Evolutionary conservation across 2,888 invertebrate genomes (phyloP), one percentile per base, ranked within the genome.

Genomic region (Adelphocoris suturalis): DNA sequence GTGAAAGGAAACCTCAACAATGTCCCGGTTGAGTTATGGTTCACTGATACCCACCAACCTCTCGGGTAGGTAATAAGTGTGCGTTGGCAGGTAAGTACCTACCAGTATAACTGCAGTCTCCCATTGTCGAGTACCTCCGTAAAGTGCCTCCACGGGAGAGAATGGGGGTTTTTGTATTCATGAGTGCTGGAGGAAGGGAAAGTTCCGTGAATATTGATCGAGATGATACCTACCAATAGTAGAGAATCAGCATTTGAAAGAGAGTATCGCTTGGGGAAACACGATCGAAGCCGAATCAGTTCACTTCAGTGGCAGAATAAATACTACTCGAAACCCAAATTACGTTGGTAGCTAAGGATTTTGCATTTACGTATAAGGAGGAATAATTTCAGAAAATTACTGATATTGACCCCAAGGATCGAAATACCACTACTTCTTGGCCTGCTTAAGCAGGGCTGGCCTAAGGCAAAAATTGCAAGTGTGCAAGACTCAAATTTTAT

Each of bases 1-100:
- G 68, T 68, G 68, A 68, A 68, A 68, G 68, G 68, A 68, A n/a
- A n/a, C 52, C 52, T 13, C 19, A 68, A 68, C 68, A 68, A 68
- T 68, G 68, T 68, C 23, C 23, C 68, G 23, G 23, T 68, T 23
- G 61, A 68, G 68, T 68, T 68, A 68, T 16, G 52, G 5, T 16
- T 52, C 52, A 52, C 52, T 52, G 52, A 16, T 52, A 52, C 52
- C 52, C 16, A 37, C 3, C 57, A 57, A n/a, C 57, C 16, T 57
- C 57, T 57, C 57, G 16, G 57, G 0, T 57, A n/a, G 57, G 57
- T 57, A 16, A n/a, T 61, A 68, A 23, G 68, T 68, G 68, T 23
- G 23, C 23, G 68, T 68, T n/a, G 9, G 37, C 37, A 9, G 16
- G 68, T n/a, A 27, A 23, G 23, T 27, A 68, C 23, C 68, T 5